Percentiles rank a stretch among this genome's conserved stretches.
Conservation (phyloP, 2,888 invertebrate genomes). For the Drosophila subsilvestris region DNA sequence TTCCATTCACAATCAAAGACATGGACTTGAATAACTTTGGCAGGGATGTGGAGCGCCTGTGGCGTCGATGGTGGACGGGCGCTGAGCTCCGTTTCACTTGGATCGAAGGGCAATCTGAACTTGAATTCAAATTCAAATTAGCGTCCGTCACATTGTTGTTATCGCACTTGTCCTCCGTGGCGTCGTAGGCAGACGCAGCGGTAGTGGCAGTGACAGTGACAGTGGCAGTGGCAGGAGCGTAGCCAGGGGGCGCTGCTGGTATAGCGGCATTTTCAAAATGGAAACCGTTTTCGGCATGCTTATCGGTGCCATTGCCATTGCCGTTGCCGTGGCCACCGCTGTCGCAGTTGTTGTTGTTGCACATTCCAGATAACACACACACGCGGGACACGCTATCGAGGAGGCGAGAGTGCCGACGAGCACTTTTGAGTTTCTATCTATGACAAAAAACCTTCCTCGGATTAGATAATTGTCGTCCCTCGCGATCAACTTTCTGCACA, state of each 20-base stretch:
- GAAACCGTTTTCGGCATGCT: slow-evolving; percentile 57
- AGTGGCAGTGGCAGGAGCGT: not conserved
- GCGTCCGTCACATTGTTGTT: slow-evolving; percentile 41
- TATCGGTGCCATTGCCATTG: slow-evolving; percentile 39
- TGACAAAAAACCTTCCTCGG: not conserved
- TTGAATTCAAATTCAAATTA: slow-evolving; percentile 26
- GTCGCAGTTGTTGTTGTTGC: slow-evolving; percentile 53
- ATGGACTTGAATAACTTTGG: slow-evolving; percentile 62
- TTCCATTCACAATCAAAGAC: slow-evolving; percentile 46
- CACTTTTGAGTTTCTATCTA: too few relatives aligned
- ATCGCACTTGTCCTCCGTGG: slow-evolving; percentile 31
- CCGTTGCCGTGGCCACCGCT: slow-evolving; percentile 17
- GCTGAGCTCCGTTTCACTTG: slow-evolving; percentile 62
- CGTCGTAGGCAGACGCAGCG: not conserved
- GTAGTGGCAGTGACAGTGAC: not conserved
- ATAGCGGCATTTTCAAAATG: slow-evolving; percentile 46
- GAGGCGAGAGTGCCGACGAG: not conserved
- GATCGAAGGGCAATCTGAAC: slow-evolving; percentile 8
- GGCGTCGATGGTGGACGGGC: slow-evolving; percentile 14
- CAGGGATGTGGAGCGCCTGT: slow-evolving; percentile 36
- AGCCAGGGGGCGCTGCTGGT: slow-evolving; percentile 9
- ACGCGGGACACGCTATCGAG: slow-evolving; percentile 1
- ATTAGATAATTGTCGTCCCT: not conserved
- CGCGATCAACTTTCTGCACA: not conserved
- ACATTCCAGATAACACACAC: slow-evolving; percentile 65